Base-by-base conservation (phyloP, 2,888 invertebrate genomes). In the Ophion obscuratus region DNA sequence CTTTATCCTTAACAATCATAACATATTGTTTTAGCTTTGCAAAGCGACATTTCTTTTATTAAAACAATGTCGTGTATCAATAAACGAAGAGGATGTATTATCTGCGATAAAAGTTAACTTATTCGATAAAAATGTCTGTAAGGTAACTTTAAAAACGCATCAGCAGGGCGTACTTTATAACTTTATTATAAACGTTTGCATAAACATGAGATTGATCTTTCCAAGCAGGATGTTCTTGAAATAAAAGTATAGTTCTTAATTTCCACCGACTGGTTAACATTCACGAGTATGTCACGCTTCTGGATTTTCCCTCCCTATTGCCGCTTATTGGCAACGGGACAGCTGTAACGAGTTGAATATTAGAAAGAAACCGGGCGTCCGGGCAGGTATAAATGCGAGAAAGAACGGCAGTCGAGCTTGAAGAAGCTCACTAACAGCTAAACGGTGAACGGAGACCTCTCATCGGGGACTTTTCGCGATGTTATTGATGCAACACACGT, bases 401-500 rank as follows among this genome's bases (percentile, higher is more conserved):
- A 57, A 44, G 73, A 27, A 40, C 53, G 80, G 59, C 11, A 59
- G 66, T 53, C 66, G 66, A 59, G 80, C 66, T 81, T 73, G 73
- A 47, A 47, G 36, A 81, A 75, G 47, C 67, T 61, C 81, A 64
- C 74, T 11, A 44, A 20, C 59, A 31, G 64, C 67, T 64, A 24
- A 81, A 77, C 73, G 61, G 73, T 81, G 71, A 70, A 64, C 67
- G 44, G 68, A 83, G 75, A 68, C 61, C 17, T 68, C 57, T 53
- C 68, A 67, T 66, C 68, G 77, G 20, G 47, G 76, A 79, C 70
- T 73, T 64, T 66, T 62, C 40, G 14, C 73, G 81, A 86, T 85
- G 76, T 57, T 78, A 61, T 81, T 88, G 86, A 92, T 93, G 92
- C 92, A 90, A 86, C 75, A 89, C 92, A 93, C 92, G 92, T 93